Base-by-base conservation (phyloP, 2,888 invertebrate species). In the Dicycla oo region DNA sequence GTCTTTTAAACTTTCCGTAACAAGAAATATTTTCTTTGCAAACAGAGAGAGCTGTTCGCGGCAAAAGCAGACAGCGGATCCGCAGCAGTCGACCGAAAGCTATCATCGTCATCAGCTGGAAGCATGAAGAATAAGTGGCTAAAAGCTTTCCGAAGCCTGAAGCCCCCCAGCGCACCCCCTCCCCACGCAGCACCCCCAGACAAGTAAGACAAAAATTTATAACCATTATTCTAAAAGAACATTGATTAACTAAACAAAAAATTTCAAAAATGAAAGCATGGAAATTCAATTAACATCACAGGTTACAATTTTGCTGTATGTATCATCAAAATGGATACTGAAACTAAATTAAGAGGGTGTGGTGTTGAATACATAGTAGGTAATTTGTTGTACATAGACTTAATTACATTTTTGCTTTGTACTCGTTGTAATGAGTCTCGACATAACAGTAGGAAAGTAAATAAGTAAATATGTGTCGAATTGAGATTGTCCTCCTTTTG, bases 41-140 rank as follows among this genome's bases (percentile, higher is more conserved):
- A 96, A 69, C 97, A 98, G 98, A 98, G 98, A 96, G 98, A 98
- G 95, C 96, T 98, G 87, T 98, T 98, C 91, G 97, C 97, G 88
- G 97, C 97, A 80, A 98, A 98, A 95, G 96, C 98, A 78, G 98
- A 98, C 88, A 97, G 97, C 90, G 96, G 97, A 87, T 96, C 97
- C 88, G 95, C 97, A 87, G 96, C 97, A 89, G 96, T 97, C 86
- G 98, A 98, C 94, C 97, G 98, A 82, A 98, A 98, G 96, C 97
- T 98, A 96, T 98, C 98, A 57, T 97, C 98, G 67, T 97, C 98
- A 73, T 98, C 98, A 85, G 97, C 98, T 84, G 98, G 98, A 90
- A 98, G 98, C 94, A 99, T 99, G 97, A 99, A 99, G 96, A 98
- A 98, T 93, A 99, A 99, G 97, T 99, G 99, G 99, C 96, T 99